Conservation (phyloP, 2,797 vertebrate species). For the Anguilla megastoma region DNA sequence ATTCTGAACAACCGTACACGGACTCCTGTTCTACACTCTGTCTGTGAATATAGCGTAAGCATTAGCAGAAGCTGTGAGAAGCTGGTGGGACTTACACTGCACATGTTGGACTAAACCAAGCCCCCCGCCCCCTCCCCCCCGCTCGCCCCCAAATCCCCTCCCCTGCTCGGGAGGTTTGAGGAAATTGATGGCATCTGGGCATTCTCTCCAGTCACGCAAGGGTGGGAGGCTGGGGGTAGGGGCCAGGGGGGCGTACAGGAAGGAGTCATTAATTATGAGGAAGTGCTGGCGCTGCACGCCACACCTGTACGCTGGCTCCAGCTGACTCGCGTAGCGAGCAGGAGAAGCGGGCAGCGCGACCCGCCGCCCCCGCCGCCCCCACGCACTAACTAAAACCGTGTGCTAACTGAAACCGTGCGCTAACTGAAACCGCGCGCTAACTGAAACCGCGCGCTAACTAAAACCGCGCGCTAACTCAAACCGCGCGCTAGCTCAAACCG, state of each 20-base stretch:
- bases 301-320: constrained; percentile 66
- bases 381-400: not conserved
- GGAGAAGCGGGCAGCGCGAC: constrained; percentile 19
- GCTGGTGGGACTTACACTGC: constrained; percentile 17
- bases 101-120: constrained; percentile 22
- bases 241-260: constrained; percentile 51
- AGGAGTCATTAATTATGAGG: constrained; percentile 67
- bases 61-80: constrained; percentile 6
- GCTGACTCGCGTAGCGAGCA: constrained; percentile 56
- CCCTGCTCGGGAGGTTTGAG: constrained; percentile 26
- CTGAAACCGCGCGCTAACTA: no score
- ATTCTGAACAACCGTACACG: not conserved
- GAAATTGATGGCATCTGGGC: constrained; percentile 44
- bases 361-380: not conserved
- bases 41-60: not conserved
- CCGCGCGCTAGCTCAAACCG: no score
- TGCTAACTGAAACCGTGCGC: not conserved
- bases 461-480: no score
- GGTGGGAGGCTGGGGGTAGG: constrained; percentile 29
- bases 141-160: not conserved
- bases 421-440: no score
- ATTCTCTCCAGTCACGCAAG: constrained; percentile 43
- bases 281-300: constrained; percentile 65
- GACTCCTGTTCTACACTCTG: not conserved
- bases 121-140: not conserved